Conservation (phyloP, 2,797 vertebrate species). For the Microchirus variegatus region DNA sequence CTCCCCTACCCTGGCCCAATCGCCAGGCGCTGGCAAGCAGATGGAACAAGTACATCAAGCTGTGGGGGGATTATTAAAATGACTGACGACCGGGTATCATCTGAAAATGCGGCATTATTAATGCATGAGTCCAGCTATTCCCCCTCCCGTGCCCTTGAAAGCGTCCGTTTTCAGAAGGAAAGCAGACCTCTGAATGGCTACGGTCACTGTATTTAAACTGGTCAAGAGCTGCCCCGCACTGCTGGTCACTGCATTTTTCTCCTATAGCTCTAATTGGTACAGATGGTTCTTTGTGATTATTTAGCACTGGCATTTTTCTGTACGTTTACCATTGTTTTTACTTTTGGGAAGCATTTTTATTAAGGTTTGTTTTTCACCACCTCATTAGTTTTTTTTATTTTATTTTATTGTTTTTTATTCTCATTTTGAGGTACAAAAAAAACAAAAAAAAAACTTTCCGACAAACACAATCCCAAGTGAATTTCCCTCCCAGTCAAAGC, state of each 20-base stretch:
- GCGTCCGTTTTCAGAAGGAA: constrained; percentile 73
- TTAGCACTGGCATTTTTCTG: constrained; percentile 43
- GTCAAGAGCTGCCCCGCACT: constrained; percentile 72
- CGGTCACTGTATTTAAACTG: constrained; percentile 54
- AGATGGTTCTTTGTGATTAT: constrained; percentile 75
- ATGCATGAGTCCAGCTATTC: constrained; percentile 85
- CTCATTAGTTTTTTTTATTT: constrained; percentile 79
- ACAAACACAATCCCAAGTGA: constrained; percentile 76
- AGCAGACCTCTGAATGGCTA: constrained; percentile 63
- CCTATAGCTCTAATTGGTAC: constrained; percentile 85
- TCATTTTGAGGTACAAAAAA: constrained; percentile 82
- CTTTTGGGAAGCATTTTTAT: constrained; percentile 83
- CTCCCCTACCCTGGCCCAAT: constrained; percentile 72
- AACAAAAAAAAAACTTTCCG: constrained; percentile 64
- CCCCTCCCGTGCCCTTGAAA: constrained; percentile 85
- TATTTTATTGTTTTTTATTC: constrained; percentile 57
- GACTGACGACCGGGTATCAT: constrained; percentile 87
- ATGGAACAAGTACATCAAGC: constrained; percentile 89
- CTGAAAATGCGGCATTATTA: constrained; percentile 87
- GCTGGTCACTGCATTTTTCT: constrained; percentile 89
- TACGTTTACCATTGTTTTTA: constrained; percentile 68
- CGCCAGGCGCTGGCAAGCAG: constrained; percentile 83
- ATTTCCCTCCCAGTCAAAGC: constrained; percentile 85
- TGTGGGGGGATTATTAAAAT: constrained; percentile 90
- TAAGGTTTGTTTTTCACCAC: constrained; percentile 75